Conservation (phyloP, 1,140 invertebrate species). For the Agrypnia vestita region DNA sequence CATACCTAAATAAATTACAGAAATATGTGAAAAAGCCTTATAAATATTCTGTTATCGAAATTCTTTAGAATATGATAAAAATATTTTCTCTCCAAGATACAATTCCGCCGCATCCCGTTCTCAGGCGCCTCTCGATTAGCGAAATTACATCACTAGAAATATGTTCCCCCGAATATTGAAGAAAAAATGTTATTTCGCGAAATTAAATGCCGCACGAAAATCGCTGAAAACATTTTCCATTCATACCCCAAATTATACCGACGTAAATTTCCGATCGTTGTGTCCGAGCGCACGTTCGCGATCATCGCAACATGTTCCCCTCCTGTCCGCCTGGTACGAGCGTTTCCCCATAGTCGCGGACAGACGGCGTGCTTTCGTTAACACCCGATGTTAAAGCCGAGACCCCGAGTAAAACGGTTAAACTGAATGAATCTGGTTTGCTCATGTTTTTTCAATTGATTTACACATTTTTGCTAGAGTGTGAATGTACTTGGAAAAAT, state of each 20-base stretch:
- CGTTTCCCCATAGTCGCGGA: not conserved
- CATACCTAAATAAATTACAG: too few relatives aligned
- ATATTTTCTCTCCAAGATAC: not conserved
- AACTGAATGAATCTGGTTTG: not conserved
- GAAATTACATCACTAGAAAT: not conserved
- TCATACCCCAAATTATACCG: not conserved
- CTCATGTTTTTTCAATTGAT: not conserved
- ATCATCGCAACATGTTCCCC: not conserved
- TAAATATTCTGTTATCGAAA: not conserved
- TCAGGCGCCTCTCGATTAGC: conserved; percentile 3
- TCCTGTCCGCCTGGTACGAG: conserved; percentile 9
- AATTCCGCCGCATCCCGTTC: not conserved
- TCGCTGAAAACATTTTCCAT: conserved; percentile 4
- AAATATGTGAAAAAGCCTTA: not conserved
- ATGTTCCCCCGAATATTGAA: too few relatives aligned
- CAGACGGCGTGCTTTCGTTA: not conserved
- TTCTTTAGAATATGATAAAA: not conserved
- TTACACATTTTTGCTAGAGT: not conserved
- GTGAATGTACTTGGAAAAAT: not conserved
- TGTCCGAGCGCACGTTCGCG: not conserved
- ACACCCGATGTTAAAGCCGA: not conserved
- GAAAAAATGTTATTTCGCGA: not conserved
- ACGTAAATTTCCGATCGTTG: not conserved
- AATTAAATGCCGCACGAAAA: not conserved
- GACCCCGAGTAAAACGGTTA: not conserved